Evolutionary conservation across 2,888 invertebrate species (phyloP).

Genomic region (Amphipoea lucens): DNA sequence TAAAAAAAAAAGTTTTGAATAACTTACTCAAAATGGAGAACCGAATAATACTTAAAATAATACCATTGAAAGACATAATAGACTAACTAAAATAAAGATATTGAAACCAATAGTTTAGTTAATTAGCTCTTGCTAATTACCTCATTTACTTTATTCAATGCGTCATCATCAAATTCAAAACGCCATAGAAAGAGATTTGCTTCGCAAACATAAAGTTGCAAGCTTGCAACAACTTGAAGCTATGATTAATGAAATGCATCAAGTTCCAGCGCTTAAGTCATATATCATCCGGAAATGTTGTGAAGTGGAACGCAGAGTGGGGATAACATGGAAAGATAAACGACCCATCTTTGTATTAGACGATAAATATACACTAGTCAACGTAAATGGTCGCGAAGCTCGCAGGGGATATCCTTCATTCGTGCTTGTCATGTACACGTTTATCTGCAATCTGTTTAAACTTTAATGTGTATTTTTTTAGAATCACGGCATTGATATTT

Average conservation of each 20-base stretch:
- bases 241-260: conserved; percentile 60
- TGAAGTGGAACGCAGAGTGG: conserved; percentile 18
- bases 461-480: background rate
- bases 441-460: background rate
- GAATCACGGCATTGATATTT: background rate
- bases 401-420: background rate
- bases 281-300: conserved; percentile 41
- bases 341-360: conserved; percentile 28
- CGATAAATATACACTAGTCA: conserved; percentile 18
- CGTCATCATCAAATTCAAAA: conserved; percentile 8
- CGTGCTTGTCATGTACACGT: background rate
- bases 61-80: background rate
- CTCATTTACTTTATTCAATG: background rate
- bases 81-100: background rate
- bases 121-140: background rate
- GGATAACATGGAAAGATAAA: conserved; percentile 47
- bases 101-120: too few species aligned
- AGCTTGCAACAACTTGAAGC: conserved; percentile 52
- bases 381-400: background rate
- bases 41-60: background rate
- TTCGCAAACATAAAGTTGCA: conserved; percentile 36
- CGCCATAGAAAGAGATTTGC: conserved; percentile 16
- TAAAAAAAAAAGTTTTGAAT: background rate
- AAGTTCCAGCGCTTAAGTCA: conserved; percentile 32
- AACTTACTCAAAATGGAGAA: background rate